A percentile compares a stretch with the other conserved stretches of the same genome.
phyloP scores from a whole-genome alignment of 2,888 invertebrate genomes.

The Andrena chrysosceles region DNA sequence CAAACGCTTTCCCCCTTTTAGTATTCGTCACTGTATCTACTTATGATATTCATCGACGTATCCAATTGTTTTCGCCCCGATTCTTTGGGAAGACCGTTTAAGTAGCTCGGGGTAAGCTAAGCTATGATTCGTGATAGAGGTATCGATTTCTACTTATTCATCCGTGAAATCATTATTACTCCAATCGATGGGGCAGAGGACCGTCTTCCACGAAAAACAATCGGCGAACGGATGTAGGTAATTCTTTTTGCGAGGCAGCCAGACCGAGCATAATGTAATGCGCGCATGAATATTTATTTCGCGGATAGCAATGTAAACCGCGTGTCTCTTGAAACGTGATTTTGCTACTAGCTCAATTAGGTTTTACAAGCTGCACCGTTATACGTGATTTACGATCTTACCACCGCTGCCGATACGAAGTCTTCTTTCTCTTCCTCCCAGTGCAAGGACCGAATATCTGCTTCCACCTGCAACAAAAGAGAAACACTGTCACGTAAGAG shows the following conservation, averaged over 20 bases:
- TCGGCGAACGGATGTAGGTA: slow-evolving; percentile 80
- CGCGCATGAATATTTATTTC: slow-evolving; percentile 41
- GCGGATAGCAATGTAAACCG: background rate
- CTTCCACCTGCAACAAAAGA: slow-evolving; percentile 21
- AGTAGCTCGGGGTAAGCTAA: too few relatives aligned
- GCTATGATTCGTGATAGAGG: background rate
- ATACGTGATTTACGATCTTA: slow-evolving; percentile 12
- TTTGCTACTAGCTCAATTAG: background rate
- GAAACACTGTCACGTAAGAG: background rate
- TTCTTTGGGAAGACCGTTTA: too few relatives aligned
- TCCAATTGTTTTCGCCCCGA: too few relatives aligned
- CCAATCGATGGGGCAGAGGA: slow-evolving; percentile 69
- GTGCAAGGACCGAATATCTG: background rate
- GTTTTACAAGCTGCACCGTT: slow-evolving; percentile 4
- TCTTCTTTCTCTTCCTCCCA: background rate
- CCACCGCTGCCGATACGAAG: background rate
- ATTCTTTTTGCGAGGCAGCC: slow-evolving; percentile 73
- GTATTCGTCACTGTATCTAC: background rate
- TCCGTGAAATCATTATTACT: slow-evolving; percentile 75
- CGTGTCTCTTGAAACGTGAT: slow-evolving; percentile 42
- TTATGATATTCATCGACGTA: too few relatives aligned
- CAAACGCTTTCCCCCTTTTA: background rate
- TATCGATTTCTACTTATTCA: slow-evolving; percentile 56
- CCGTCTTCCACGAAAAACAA: slow-evolving; percentile 80
- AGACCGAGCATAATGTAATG: slow-evolving; percentile 37